Evolutionary conservation across 2,113 vertebrate species (phyloP), one percentile per base, ranked within the genome.

Genomic region (Pygoscelis adeliae): DNA sequence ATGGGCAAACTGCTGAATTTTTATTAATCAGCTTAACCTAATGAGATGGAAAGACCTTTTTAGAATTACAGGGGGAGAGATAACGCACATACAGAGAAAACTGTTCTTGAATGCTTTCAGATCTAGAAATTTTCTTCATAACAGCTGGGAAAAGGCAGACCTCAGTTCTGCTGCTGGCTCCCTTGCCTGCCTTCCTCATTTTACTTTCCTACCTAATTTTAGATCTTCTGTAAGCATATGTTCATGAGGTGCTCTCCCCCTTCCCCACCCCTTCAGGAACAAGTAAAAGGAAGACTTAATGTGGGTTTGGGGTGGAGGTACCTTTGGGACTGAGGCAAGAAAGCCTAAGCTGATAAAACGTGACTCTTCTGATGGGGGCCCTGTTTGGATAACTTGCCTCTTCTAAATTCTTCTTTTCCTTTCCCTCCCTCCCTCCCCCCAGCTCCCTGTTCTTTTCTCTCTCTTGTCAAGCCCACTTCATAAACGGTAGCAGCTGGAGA

Each of bases 21-120:
- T 99, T 99, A 99, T 99, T 99, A 99, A 99, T 99, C 99, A 99
- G 98, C 99, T 99, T 99, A 99, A 98, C 98, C 98, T 99, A 99
- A 99, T 99, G 98, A 99, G 99, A 99, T 99, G 99, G 99, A 99
- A 99, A 98, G 98, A 98, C 98, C 98, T 98, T 98, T 97, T 96
- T 87, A 96, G 95, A 98, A 97, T 97, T 97, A 89, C 50, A 17
- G 29, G 50, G 85, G 91, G 44, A 95, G 89, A 86, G 53, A 94
- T 56, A 55, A 55, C 0, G 25, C 36, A 26, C 44, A 58, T 87
- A 71, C 5, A 77, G 42, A 93, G 79, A 87, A 82, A 87, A 77
- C 34, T 56, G 49, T 32, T 97, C 96, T 92, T 38, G 27, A 71
- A 88, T 94, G 61, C 90, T 97, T 97, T 97, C 83, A 88, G 61